phyloP scores from a whole-genome alignment of 2,888 invertebrate genomes.

The Lacanobia oleracea region DNA sequence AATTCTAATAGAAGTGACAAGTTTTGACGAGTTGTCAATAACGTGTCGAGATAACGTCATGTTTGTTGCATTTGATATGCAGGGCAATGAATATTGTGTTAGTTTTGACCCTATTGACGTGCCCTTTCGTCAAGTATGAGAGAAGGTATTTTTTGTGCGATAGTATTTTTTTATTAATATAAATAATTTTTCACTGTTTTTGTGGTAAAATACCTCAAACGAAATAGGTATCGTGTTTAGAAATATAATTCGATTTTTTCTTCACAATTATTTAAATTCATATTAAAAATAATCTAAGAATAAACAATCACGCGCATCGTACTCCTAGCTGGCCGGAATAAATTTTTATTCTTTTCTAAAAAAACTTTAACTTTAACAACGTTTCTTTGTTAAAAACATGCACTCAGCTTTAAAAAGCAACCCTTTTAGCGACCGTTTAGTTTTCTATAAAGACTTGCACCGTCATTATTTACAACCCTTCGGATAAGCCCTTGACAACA shows the following conservation, averaged over 20 bases:
- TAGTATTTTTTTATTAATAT: neutral
- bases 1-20: conserved; percentile 53
- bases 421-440: conserved; percentile 83
- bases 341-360: neutral
- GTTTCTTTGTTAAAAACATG: conserved; percentile 44
- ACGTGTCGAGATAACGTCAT: conserved; percentile 69
- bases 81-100: conserved; percentile 33
- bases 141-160: neutral
- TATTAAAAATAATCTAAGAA: neutral
- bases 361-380: conserved; percentile 4
- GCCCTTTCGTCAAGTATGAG: neutral
- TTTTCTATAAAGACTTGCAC: conserved; percentile 85
- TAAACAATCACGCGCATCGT: neutral
- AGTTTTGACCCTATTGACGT: neutral
- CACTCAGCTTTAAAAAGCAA: conserved; percentile 65
- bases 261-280: neutral
- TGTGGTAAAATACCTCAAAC: neutral
- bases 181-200: neutral
- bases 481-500: conserved; percentile 88
- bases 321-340: neutral
- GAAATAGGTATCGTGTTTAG: neutral
- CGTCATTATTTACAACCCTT: conserved; percentile 90
- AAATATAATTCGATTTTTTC: neutral
- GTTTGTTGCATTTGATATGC: conserved; percentile 51
- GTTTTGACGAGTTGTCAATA: conserved; percentile 67